phyloP scores from a whole-genome alignment of 2,113 vertebrate genomes.

The Macrotis lagotis region DNA sequence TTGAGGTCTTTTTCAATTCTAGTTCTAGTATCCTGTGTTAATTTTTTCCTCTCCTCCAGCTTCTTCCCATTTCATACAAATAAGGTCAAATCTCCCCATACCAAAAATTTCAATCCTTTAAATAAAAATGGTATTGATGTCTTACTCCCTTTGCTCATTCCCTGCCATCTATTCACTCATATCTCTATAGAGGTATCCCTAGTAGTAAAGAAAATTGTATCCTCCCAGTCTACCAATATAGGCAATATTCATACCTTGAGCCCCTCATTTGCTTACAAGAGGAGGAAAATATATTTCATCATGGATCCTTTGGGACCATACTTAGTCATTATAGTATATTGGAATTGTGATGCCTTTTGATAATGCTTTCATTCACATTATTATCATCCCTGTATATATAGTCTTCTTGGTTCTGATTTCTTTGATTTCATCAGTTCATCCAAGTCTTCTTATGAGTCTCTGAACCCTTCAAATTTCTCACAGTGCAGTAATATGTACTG shows the following conservation, averaged over 20 bases:
- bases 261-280: not conserved
- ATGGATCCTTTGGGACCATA: not conserved
- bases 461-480: not conserved
- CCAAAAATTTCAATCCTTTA: not conserved
- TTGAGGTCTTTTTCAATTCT: too few species aligned
- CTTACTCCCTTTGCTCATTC: not conserved
- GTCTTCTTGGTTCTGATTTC: not conserved
- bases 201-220: not conserved
- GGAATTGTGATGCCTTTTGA: not conserved
- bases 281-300: not conserved
- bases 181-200: not conserved
- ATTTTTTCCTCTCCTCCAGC: not conserved
- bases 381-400: not conserved
- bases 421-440: not conserved
- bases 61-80: not conserved
- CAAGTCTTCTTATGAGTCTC: not conserved
- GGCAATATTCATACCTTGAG: not conserved
- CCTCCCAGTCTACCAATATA: not conserved
- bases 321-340: not conserved
- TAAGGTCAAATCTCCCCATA: not conserved
- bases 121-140: not conserved
- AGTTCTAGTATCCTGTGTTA: too few species aligned
- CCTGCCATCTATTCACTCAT: not conserved
- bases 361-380: not conserved
- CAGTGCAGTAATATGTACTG: not conserved